A percentile compares a stretch with the other conserved stretches of the same genome.
Conservation (phyloP, 1,140 invertebrate genomes). For the Temnothorax nylanderi region DNA sequence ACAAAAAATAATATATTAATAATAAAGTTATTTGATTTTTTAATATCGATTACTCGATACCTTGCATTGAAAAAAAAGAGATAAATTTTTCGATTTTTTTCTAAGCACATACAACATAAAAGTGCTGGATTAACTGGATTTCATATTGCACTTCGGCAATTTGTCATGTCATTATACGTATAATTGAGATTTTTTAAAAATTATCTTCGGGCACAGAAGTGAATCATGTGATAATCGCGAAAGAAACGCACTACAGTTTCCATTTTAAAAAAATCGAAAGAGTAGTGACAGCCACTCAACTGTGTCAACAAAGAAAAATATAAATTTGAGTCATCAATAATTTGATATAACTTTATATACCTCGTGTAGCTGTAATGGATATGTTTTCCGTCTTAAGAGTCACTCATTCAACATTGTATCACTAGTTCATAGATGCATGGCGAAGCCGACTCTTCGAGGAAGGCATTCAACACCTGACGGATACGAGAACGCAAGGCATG, state of each 20-base stretch:
- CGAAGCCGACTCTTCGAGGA: slow-evolving; percentile 16
- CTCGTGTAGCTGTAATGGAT: neutral
- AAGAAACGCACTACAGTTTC: neutral
- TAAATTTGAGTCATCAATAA: neutral
- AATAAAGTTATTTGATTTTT: neutral
- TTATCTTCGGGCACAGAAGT: neutral
- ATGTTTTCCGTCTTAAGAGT: neutral
- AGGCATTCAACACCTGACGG: slow-evolving; percentile 37
- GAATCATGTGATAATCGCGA: neutral
- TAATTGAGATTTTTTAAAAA: neutral
- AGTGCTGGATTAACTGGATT: neutral
- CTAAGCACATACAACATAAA: neutral
- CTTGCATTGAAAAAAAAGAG: neutral
- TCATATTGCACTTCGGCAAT: neutral
- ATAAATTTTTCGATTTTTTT: neutral
- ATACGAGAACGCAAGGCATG: slow-evolving; percentile 22
- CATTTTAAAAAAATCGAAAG: neutral
- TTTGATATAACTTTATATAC: neutral
- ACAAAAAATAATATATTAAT: neutral
- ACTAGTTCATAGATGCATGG: neutral
- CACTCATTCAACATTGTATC: neutral
- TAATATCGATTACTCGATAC: neutral
- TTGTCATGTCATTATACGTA: neutral
- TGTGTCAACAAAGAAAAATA: neutral
- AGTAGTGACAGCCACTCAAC: neutral